Percentiles rank a stretch among this genome's conserved stretches.
Conservation (phyloP, 2,888 invertebrate genomes). For the Dusona sp. region DNA sequence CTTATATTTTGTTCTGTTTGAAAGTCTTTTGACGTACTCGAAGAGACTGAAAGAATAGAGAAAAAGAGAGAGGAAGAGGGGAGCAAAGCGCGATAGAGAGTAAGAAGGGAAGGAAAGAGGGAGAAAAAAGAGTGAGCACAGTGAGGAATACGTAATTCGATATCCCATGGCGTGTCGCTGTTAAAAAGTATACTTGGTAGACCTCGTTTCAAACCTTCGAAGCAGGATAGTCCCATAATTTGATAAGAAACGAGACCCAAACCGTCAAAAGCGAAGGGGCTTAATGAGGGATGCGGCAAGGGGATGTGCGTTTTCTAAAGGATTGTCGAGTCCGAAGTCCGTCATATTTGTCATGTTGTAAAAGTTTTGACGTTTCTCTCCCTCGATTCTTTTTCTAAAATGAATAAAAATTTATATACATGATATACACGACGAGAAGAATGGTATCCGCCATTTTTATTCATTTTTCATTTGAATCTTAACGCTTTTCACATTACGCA, state of each 20-base stretch:
- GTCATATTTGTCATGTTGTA: constrained; percentile 35
- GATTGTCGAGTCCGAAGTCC: constrained; percentile 42
- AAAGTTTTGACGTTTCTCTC: constrained; percentile 1
- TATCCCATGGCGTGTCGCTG: constrained; percentile 55
- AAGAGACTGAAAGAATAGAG: background rate
- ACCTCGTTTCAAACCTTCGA: constrained; percentile 42
- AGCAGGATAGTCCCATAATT: constrained; percentile 69
- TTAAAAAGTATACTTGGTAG: constrained; percentile 3
- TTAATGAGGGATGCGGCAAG: background rate
- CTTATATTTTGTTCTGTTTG: constrained; percentile 69
- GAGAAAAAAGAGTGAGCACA: constrained; percentile 30
- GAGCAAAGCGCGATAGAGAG: background rate
- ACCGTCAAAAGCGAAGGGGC: background rate
- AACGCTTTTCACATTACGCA: background rate
- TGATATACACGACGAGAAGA: background rate
- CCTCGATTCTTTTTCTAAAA: constrained; percentile 17
- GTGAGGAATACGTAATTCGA: constrained; percentile 75
- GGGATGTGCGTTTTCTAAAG: constrained; percentile 30
- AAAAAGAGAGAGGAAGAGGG: background rate
- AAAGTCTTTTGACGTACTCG: constrained; percentile 59
- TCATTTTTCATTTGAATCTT: constrained; percentile 9
- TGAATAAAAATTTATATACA: background rate
- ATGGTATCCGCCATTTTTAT: constrained; percentile 3
- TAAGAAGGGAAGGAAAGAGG: background rate
- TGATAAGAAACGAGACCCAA: constrained; percentile 69